These are phyloP conservation scores for Ammodytes marinus DNA, from an alignment of 2,113 vertebrate genomes.

Conservation along the genomic window DNA sequence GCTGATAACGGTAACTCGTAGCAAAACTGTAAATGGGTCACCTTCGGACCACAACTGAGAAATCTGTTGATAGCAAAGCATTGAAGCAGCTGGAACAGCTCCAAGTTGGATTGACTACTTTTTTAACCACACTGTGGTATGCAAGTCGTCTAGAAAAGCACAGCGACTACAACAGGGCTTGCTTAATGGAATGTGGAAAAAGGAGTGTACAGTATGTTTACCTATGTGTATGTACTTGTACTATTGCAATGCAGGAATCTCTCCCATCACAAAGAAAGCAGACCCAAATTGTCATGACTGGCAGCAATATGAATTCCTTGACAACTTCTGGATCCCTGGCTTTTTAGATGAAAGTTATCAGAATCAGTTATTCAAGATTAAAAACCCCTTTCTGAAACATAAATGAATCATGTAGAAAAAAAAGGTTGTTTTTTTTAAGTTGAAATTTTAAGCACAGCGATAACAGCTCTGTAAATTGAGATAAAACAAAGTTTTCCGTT, in stretches of 20 bases:
- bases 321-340: background rate
- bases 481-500: conserved; percentile 38
- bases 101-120: conserved; percentile 8
- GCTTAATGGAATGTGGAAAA: conserved; percentile 25
- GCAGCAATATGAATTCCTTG: background rate
- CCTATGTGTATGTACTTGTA: background rate
- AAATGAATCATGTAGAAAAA: background rate
- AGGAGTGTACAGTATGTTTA: conserved; percentile 16
- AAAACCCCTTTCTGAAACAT: background rate
- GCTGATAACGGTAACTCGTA: conserved; percentile 36
- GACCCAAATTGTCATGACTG: background rate
- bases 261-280: background rate
- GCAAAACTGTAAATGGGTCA: conserved; percentile 45
- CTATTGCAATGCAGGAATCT: background rate
- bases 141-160: background rate
- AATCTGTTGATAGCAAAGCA: conserved; percentile 18
- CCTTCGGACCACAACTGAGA: conserved; percentile 35
- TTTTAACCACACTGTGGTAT: conserved; percentile 27
- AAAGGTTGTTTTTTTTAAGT: background rate
- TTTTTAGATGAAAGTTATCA: background rate
- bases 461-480: background rate
- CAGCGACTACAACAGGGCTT: background rate
- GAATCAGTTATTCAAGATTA: background rate
- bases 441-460: conserved; percentile 8
- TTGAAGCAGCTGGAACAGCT: conserved; percentile 26